phyloP scores from a whole-genome alignment of 1,140 invertebrate genomes.

The Drosophila nikananu region DNA sequence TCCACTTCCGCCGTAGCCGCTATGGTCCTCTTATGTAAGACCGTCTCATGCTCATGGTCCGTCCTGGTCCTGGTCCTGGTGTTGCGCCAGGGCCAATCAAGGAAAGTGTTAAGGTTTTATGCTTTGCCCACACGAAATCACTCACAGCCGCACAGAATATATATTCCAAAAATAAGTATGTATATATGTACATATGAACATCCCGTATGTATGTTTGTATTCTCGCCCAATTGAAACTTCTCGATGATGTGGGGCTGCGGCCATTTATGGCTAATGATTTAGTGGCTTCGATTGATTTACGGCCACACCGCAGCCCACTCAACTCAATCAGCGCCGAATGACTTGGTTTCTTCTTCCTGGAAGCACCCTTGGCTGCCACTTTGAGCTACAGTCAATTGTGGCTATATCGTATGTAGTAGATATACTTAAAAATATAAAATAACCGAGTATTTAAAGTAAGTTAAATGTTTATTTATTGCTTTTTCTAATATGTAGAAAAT shows the following conservation, averaged over 20 bases:
- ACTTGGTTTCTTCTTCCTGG: slow-evolving; percentile 13
- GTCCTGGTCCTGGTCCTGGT: neutral
- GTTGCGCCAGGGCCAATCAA: slow-evolving; percentile 42
- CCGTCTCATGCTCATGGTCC: neutral
- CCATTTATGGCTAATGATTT: slow-evolving; percentile 51
- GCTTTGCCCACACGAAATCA: slow-evolving; percentile 57
- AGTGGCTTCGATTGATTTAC: slow-evolving; percentile 42
- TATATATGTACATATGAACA: no score
- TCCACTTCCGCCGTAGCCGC: slow-evolving; percentile 57
- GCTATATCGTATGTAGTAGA: neutral
- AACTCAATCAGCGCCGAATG: slow-evolving; percentile 25
- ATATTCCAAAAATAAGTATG: slow-evolving; percentile 21
- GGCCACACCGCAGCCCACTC: slow-evolving; percentile 10
- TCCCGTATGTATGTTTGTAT: slow-evolving; percentile 3
- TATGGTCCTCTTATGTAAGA: neutral
- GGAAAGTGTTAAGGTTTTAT: slow-evolving; percentile 66
- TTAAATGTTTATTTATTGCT: neutral
- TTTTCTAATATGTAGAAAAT: neutral
- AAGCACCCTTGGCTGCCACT: neutral
- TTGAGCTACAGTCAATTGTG: slow-evolving; percentile 5
- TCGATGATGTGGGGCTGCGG: slow-evolving; percentile 16
- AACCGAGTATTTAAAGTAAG: neutral
- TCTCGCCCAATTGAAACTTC: slow-evolving; percentile 30
- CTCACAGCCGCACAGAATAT: slow-evolving; percentile 16
- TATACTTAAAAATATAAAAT: neutral